Evolutionary conservation across 2,888 invertebrate genomes (phyloP), one percentile per base, ranked within the genome.

Genomic region (Crepidodera aurea): DNA sequence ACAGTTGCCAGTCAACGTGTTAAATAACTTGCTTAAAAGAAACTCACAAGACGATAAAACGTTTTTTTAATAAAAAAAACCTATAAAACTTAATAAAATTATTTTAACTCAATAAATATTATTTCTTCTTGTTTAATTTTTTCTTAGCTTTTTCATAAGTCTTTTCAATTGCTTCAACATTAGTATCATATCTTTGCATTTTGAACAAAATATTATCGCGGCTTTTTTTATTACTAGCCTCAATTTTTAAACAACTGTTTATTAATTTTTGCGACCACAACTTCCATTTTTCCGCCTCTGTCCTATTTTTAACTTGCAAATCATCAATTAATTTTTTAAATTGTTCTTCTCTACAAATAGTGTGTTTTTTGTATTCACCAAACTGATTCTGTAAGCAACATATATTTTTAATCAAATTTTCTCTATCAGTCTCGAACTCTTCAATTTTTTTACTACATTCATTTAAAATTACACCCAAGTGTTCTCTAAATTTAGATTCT

Each of bases 371-470:
- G 51, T 60, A 69, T 1, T 62, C 62, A 4, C 67, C 62, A 54
- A 67, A 69, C 18, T 72, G 73, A 34, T 64, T 46, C 16, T 65
- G 56, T n/a, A 72, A 10, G 8, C 34, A 18, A 40, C 67, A 40
- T 6, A 70, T 18, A 42, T 67, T 66, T 12, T 61, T 62, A 4
- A 60, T 50, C 34, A 75, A 48, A n/a, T 69, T 65, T 1, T 54
- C 42, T 62, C 69, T 74, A 44, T 73, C 71, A 4, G 60, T 65
- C 62, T 76, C 74, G 6, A 73, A 62, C 53, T 69, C 68, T 46
- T 66, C 62, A 13, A 74, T 70, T 60, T 71, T 72, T 40, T 69
- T 50, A 1, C 71, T 71, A 58, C 76, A 76, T 65, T 75, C 73
- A 13, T 62, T 69, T 27, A 76, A 60, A 15, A 76, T 59, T 27